Evolutionary conservation across 2,888 invertebrate genomes (phyloP).

Genomic region (Hoplodrina blanda): DNA sequence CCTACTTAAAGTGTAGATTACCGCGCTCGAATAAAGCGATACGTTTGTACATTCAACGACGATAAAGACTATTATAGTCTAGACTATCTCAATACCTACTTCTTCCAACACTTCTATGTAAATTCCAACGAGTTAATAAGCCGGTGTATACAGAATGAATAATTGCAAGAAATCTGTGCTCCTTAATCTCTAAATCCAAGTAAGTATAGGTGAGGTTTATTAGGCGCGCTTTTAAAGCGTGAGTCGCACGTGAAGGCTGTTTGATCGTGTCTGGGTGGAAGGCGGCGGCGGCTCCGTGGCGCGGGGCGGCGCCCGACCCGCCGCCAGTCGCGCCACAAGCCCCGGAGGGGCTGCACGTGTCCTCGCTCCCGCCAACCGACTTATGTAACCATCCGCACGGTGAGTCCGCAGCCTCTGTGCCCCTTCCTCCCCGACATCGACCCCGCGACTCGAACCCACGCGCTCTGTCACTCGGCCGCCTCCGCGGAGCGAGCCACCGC

Average conservation of each 20-base stretch:
- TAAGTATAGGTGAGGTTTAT: slow-evolving; percentile 82
- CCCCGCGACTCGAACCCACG: slow-evolving; percentile 67
- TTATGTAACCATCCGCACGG: slow-evolving; percentile 90
- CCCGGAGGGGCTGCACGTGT: slow-evolving; percentile 88
- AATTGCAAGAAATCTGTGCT: slow-evolving; percentile 65
- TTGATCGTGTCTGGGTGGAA: slow-evolving; percentile 84
- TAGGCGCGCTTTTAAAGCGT: slow-evolving; percentile 77
- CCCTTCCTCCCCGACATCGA: slow-evolving; percentile 80
- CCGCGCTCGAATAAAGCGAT: slow-evolving; percentile 51
- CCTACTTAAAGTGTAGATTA: slow-evolving; percentile 49
- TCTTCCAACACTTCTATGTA: slow-evolving; percentile 31
- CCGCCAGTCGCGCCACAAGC: slow-evolving; percentile 87
- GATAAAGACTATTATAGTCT: slow-evolving; percentile 47
- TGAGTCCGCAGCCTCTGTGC: slow-evolving; percentile 87
- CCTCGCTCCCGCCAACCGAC: slow-evolving; percentile 83
- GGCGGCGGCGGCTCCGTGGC: slow-evolving; percentile 78
- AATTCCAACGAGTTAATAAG: slow-evolving; percentile 47
- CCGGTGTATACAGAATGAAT: slow-evolving; percentile 53
- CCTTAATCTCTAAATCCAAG: slow-evolving; percentile 76
- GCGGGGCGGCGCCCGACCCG: slow-evolving; percentile 86
- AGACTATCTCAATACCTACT: slow-evolving; percentile 39
- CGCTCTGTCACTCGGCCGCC: slow-evolving; percentile 69
- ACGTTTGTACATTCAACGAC: slow-evolving; percentile 54
- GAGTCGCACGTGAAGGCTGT: slow-evolving; percentile 84
- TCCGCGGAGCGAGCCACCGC: slow-evolving; percentile 65